Evolutionary conservation across 2,888 invertebrate genomes (phyloP).

Genomic region (Trypoxylon attenuatum): DNA sequence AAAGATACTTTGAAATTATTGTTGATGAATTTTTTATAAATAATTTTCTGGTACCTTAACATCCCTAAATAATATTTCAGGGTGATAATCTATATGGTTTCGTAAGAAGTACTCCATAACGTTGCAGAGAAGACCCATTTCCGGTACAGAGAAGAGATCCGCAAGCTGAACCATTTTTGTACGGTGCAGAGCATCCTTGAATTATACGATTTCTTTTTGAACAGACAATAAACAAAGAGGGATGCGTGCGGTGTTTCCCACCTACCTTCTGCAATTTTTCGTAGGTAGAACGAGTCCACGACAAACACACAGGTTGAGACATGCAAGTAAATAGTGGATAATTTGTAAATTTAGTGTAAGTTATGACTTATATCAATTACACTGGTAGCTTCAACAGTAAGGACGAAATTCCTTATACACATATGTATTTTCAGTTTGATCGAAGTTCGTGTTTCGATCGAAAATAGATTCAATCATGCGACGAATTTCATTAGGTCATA

Average conservation of each 20-base stretch:
- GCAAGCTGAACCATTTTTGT: conserved; percentile 93
- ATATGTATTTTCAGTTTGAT: too few species aligned
- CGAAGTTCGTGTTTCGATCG: too few species aligned
- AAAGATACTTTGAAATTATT: too few species aligned
- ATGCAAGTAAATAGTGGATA: conserved; percentile 53
- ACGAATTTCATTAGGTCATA: too few species aligned
- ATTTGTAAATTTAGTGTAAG: conserved; percentile 4
- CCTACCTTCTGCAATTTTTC: conserved; percentile 54
- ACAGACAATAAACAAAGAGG: neutral
- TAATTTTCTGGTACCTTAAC: conserved; percentile 82
- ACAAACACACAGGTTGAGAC: conserved; percentile 45
- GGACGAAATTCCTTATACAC: too few species aligned
- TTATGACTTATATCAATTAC: neutral
- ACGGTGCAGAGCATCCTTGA: conserved; percentile 65
- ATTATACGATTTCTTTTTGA: conserved; percentile 7
- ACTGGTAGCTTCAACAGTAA: too few species aligned
- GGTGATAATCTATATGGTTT: conserved; percentile 94
- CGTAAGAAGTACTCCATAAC: conserved; percentile 94
- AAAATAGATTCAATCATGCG: too few species aligned
- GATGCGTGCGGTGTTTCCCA: neutral
- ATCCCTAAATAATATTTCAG: conserved; percentile 96
- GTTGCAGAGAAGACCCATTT: conserved; percentile 94
- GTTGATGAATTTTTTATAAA: too few species aligned
- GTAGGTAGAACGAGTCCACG: conserved; percentile 38
- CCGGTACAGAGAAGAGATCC: conserved; percentile 97